These are phyloP conservation scores for Anisognathus igniventris DNA, from an alignment of 2,797 vertebrate species.

Conservation along the genomic window DNA sequence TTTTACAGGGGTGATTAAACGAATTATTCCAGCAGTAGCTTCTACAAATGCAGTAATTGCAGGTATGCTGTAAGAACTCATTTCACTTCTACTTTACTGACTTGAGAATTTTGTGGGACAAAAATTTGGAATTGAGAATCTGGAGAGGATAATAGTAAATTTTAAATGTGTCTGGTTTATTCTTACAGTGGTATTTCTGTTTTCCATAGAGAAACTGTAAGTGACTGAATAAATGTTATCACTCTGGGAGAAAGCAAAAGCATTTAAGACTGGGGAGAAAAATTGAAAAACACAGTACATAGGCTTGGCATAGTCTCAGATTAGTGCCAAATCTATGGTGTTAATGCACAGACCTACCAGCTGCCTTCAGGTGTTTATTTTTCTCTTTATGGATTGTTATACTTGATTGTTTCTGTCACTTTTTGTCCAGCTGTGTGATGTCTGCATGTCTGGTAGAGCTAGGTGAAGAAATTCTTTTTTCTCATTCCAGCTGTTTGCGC, in stretches of 20 bases:
- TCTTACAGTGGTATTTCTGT: neutral
- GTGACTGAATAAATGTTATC: neutral
- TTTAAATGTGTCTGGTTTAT: neutral
- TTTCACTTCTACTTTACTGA: neutral
- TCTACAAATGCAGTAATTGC: slow-evolving; percentile 95
- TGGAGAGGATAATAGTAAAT: neutral
- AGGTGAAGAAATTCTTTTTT: neutral
- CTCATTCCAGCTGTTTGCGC: slow-evolving; percentile 87
- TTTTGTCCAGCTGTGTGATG: neutral
- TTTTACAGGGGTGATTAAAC: slow-evolving; percentile 87
- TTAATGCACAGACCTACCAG: neutral
- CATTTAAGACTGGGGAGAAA: neutral
- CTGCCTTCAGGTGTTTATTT: neutral
- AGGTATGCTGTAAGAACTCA: slow-evolving; percentile 74
- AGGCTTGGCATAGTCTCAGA: neutral
- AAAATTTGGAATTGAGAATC: neutral
- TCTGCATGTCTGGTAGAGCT: neutral
- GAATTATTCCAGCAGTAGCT: slow-evolving; percentile 92
- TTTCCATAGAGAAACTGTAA: neutral
- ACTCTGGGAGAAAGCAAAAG: neutral
- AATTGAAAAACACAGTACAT: neutral
- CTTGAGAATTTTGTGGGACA: neutral
- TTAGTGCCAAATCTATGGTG: neutral
- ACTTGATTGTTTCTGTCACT: neutral
- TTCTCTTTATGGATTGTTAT: neutral